Percentiles rank a stretch among this genome's conserved stretches.
These are phyloP conservation scores for Tragelaphus scriptus DNA, from an alignment of 2,113 vertebrate species.

Conservation along the genomic window DNA sequence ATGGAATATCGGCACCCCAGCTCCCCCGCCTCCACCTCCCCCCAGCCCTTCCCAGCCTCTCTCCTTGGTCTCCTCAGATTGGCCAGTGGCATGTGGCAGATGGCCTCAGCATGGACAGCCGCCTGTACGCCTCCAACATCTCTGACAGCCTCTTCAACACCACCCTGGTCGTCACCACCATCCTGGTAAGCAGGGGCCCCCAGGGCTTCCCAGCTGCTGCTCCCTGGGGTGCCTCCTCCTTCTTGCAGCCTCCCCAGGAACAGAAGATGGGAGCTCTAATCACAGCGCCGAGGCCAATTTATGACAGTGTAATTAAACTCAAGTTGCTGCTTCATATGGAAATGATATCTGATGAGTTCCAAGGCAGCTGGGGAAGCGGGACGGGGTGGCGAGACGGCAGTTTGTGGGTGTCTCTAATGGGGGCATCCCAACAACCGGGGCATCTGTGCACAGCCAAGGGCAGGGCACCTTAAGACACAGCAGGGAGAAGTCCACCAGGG, in stretches of 20 bases:
- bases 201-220: constrained; percentile 32
- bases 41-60: constrained; percentile 39
- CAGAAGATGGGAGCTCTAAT: constrained; percentile 39
- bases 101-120: constrained; percentile 95
- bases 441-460: not conserved
- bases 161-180: constrained; percentile 95
- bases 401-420: constrained; percentile 18
- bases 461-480: not conserved
- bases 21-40: not conserved
- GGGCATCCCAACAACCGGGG: not conserved
- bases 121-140: constrained; percentile 90
- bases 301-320: constrained; percentile 61
- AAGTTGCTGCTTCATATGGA: constrained; percentile 68
- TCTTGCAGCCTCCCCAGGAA: constrained; percentile 34
- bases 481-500: not conserved
- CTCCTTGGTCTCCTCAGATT: constrained; percentile 85
- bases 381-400: not conserved
- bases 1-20: not conserved
- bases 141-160: constrained; percentile 97
- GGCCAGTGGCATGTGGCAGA: constrained; percentile 97
- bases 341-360: constrained; percentile 72
- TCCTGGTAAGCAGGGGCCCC: constrained; percentile 90
- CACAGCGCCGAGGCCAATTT: constrained; percentile 57
- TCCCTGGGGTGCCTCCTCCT: constrained; percentile 3
- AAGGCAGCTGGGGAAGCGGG: constrained; percentile 56